Evolutionary conservation across 1,140 invertebrate genomes (phyloP).

Genomic region (Nomia melanderi): DNA sequence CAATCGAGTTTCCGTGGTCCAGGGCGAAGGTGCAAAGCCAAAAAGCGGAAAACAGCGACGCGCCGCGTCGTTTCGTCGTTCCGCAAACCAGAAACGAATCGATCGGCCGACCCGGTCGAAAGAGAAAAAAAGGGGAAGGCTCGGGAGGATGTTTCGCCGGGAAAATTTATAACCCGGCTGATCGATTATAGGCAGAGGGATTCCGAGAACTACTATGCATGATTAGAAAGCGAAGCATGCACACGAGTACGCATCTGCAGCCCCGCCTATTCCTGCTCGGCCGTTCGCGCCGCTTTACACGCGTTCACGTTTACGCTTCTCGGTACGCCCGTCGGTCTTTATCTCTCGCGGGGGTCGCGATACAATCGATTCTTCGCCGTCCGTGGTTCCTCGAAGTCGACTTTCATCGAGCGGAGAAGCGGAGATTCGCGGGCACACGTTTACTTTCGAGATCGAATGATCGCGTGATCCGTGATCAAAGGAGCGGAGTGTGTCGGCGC

Average conservation of each 20-base stretch:
- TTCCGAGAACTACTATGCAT: slow-evolving; percentile 79
- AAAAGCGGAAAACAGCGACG: too few relatives aligned
- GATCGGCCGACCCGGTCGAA: slow-evolving; percentile 13
- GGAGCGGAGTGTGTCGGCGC: not conserved
- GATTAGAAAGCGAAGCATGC: slow-evolving; percentile 74
- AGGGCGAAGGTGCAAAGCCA: too few relatives aligned
- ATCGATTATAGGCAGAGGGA: slow-evolving; percentile 76
- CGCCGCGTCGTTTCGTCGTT: not conserved
- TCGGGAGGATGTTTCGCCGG: slow-evolving; percentile 54
- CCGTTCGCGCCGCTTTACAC: slow-evolving; percentile 61
- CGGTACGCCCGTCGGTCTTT: slow-evolving; percentile 9
- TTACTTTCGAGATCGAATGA: not conserved
- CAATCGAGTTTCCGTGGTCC: too few relatives aligned
- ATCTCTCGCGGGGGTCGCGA: slow-evolving; percentile 46
- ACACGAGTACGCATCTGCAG: slow-evolving; percentile 70
- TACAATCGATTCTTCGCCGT: slow-evolving; percentile 48
- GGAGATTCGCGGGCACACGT: slow-evolving; percentile 21
- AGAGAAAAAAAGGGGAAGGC: slow-evolving; percentile 17
- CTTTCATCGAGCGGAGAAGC: slow-evolving; percentile 33
- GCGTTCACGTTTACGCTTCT: slow-evolving; percentile 47
- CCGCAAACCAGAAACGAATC: slow-evolving; percentile 24
- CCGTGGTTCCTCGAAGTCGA: slow-evolving; percentile 48
- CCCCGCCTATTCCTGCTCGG: slow-evolving; percentile 68
- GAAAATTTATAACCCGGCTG: slow-evolving; percentile 75
- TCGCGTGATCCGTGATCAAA: too few relatives aligned